phyloP scores from a whole-genome alignment of 1,140 invertebrate genomes.

The Drosophila bocqueti region DNA sequence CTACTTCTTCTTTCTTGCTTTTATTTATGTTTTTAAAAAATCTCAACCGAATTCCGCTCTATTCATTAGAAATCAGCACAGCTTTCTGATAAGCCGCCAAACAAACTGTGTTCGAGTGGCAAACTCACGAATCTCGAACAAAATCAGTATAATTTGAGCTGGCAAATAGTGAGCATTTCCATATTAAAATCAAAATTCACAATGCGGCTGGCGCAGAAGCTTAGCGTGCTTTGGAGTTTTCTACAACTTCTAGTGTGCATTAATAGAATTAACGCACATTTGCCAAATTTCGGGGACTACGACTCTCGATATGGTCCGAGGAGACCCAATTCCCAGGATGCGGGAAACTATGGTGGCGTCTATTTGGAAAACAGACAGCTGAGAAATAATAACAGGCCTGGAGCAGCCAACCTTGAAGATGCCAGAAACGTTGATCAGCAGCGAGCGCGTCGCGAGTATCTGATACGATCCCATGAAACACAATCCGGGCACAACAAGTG shows the following conservation, averaged over 20 bases:
- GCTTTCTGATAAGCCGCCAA: conserved; percentile 61
- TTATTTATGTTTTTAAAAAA: conserved; percentile 7
- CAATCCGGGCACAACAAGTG: conserved; percentile 56
- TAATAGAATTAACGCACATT: background rate
- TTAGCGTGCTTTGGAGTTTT: conserved; percentile 17
- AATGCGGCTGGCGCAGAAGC: conserved; percentile 36
- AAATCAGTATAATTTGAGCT: conserved; percentile 62
- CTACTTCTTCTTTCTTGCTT: background rate
- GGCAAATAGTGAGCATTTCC: conserved; percentile 44
- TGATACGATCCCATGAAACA: conserved; percentile 56
- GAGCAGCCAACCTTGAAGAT: conserved; percentile 19
- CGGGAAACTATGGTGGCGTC: conserved; percentile 1
- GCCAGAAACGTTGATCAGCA: background rate
- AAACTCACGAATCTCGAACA: conserved; percentile 15
- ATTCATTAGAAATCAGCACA: conserved; percentile 20
- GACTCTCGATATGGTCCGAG: conserved; percentile 35
- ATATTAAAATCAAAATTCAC: background rate
- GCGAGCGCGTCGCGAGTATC: conserved; percentile 49
- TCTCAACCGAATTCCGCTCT: conserved; percentile 16
- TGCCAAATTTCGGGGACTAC: conserved; percentile 47
- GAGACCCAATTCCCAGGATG: conserved; percentile 17
- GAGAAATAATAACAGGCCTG: conserved; percentile 39
- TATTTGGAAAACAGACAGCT: conserved; percentile 31
- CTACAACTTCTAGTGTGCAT: conserved; percentile 12
- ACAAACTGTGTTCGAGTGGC: background rate